A percentile compares a stretch with the other conserved stretches of the same genome.
These are phyloP conservation scores for Mus spretus DNA, from an alignment of 2,797 vertebrate species.

Conservation along the genomic window DNA sequence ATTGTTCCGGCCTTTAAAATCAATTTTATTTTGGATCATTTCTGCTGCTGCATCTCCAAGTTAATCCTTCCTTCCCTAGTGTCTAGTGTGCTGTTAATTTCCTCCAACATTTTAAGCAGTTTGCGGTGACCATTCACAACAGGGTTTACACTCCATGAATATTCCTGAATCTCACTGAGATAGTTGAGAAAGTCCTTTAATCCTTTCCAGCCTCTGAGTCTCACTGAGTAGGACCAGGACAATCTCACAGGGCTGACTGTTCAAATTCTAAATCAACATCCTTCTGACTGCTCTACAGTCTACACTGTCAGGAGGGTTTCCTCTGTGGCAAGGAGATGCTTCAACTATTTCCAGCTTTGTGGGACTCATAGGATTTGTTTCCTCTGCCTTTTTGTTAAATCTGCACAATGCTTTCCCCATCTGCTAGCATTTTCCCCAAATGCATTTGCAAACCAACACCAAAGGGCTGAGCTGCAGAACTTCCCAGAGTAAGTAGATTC, in stretches of 20 bases:
- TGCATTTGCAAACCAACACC: neutral
- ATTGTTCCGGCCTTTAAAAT: neutral
- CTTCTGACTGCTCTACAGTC: neutral
- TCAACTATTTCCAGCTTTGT: neutral
- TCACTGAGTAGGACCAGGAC: neutral
- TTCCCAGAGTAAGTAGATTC: neutral
- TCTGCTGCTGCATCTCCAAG: neutral
- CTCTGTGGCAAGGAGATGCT: neutral
- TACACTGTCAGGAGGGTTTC: neutral
- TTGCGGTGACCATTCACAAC: no score
- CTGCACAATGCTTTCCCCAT: neutral
- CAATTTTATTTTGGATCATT: neutral
- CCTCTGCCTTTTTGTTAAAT: neutral
- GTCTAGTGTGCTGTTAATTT: neutral
- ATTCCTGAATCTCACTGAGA: neutral
- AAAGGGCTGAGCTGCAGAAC: neutral
- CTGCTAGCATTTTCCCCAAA: neutral
- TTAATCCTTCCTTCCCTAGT: neutral
- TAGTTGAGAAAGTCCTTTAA: neutral
- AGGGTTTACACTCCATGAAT: neutral
- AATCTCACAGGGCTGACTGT: neutral
- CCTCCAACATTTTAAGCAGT: neutral
- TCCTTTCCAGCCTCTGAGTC: neutral
- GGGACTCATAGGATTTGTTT: neutral
- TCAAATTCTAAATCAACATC: neutral